These are phyloP conservation scores for Neoitamus cyanurus DNA, from an alignment of 2,888 invertebrate species.

Conservation along the genomic window DNA sequence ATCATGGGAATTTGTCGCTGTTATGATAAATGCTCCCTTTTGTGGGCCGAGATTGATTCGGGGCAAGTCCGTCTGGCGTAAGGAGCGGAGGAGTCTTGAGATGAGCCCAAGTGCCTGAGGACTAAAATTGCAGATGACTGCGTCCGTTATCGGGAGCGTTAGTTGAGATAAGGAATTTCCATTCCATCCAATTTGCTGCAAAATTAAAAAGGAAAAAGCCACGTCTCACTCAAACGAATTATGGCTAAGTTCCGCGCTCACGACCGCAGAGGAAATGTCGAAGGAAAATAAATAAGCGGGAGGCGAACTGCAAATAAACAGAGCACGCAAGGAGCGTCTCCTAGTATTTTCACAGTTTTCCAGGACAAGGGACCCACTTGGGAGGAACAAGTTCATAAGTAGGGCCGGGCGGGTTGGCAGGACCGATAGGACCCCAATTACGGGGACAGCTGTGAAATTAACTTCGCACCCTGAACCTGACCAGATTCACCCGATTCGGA, in stretches of 20 bases:
- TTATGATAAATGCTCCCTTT: slow-evolving; percentile 3
- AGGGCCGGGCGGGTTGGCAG: background rate
- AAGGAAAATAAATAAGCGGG: background rate
- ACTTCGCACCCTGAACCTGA: background rate
- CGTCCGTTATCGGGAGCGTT: background rate
- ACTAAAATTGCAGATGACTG: background rate
- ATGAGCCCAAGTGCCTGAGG: background rate
- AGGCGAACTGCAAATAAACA: background rate
- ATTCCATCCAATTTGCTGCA: background rate
- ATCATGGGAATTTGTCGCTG: background rate
- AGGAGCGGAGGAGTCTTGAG: background rate
- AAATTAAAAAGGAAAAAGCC: background rate
- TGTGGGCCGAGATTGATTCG: background rate
- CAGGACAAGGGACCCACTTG: background rate
- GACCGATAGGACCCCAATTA: background rate
- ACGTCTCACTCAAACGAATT: background rate
- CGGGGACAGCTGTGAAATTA: slow-evolving; percentile 3
- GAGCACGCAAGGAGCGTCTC: background rate
- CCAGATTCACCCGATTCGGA: background rate
- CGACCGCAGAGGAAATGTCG: background rate
- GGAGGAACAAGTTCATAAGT: background rate
- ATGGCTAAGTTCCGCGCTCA: background rate
- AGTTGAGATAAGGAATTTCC: background rate
- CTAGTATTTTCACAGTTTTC: background rate
- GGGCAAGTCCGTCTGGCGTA: background rate